A percentile compares a stretch with the other conserved stretches of the same genome.
Conservation (phyloP, 2,888 invertebrate genomes). For the Hofmannophila pseudospretella region DNA sequence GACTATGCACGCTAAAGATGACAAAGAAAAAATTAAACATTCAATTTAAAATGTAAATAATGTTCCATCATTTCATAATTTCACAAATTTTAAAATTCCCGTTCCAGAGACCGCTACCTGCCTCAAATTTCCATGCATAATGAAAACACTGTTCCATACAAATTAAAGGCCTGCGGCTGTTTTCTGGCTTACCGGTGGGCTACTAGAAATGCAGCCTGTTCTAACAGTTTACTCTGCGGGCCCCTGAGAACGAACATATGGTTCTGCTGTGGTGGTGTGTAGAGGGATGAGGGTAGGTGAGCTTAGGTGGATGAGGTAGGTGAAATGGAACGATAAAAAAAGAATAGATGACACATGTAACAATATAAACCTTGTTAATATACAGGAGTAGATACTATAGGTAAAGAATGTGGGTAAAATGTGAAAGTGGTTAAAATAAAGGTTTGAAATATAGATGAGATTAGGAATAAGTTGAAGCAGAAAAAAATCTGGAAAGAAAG, state of each 20-base stretch:
- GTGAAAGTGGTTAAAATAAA: no score
- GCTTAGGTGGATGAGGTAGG: slow-evolving; percentile 10
- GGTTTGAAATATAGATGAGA: no score
- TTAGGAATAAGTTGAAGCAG: no score
- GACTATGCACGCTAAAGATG: no score
- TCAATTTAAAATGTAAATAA: no score
- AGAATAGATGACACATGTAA: no score
- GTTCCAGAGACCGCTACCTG: not conserved
- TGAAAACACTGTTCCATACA: slow-evolving; percentile 29
- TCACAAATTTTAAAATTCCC: not conserved
- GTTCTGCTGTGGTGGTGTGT: slow-evolving; percentile 30
- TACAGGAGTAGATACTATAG: no score
- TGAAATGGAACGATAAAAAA: not conserved
- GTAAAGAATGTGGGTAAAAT: no score
- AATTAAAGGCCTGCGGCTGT: slow-evolving; percentile 59
- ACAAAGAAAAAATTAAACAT: no score
- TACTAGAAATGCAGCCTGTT: slow-evolving; percentile 45
- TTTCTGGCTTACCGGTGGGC: slow-evolving; percentile 37
- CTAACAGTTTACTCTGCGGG: slow-evolving; percentile 49
- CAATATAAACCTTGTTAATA: no score
- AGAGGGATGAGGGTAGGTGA: not conserved
- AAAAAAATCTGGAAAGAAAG: no score
- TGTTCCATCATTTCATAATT: no score
- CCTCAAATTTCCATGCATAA: slow-evolving; percentile 12
- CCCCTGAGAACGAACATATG: slow-evolving; percentile 68